Conservation (phyloP, 2,888 invertebrate species). For the Fragum whitleyi region DNA sequence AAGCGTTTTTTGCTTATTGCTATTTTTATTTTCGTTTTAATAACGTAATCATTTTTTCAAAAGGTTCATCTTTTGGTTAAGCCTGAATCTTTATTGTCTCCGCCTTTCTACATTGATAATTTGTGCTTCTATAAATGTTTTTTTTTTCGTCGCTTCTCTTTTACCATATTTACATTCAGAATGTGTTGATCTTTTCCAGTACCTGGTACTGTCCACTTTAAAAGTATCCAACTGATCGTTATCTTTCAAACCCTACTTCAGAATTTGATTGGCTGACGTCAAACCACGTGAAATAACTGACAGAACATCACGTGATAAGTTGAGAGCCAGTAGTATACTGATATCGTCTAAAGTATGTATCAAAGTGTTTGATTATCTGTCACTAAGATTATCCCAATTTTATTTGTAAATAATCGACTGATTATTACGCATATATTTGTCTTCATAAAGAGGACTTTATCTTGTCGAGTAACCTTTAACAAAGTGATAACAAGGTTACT, state of each 20-base stretch:
- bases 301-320: conserved; percentile 2
- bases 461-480: conserved; percentile 30
- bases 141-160: not conserved
- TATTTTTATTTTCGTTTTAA: no score
- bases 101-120: no score
- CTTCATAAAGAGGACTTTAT: conserved; percentile 24
- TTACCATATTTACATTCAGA: not conserved
- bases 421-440: conserved; percentile 32
- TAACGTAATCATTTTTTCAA: no score
- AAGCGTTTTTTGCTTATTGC: no score
- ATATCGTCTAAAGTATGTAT: conserved; percentile 14
- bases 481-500: conserved; percentile 32
- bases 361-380: conserved; percentile 11
- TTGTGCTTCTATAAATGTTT: no score
- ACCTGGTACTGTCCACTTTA: not conserved
- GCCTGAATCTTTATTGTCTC: no score
- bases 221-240: not conserved
- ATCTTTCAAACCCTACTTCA: not conserved
- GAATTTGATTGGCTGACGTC: conserved; percentile 13
- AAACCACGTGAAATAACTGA: not conserved
- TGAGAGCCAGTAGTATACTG: conserved; percentile 6
- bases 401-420: conserved; percentile 54
- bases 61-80: no score
- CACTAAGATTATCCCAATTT: conserved; percentile 13
- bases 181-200: no score